Evolutionary conservation across 2,797 vertebrate genomes (phyloP).

Genomic region (Thalassophryne amazonica): DNA sequence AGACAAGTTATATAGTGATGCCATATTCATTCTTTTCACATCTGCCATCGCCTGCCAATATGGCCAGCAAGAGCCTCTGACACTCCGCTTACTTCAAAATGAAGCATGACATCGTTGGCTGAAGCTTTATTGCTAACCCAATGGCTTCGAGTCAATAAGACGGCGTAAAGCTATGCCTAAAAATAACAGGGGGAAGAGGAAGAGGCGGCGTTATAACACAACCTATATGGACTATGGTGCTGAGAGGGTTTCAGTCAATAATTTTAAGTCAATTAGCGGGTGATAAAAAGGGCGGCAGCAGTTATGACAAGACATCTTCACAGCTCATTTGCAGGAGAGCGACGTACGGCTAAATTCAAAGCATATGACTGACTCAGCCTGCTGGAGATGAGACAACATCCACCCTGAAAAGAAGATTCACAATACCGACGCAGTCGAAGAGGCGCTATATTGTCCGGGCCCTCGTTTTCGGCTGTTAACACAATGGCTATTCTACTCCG

Average conservation of each 20-base stretch:
- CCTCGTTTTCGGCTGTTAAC: slow-evolving; percentile 34
- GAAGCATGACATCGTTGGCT: slow-evolving; percentile 33
- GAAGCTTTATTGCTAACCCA: slow-evolving; percentile 26
- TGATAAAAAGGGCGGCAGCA: slow-evolving; percentile 43
- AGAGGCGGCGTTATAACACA: neutral
- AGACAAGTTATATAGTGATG: slow-evolving; percentile 23
- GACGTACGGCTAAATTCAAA: slow-evolving; percentile 37
- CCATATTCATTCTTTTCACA: slow-evolving; percentile 40
- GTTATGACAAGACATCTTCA: slow-evolving; percentile 52
- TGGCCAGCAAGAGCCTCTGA: slow-evolving; percentile 29
- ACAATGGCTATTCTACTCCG: slow-evolving; percentile 19
- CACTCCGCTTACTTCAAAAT: slow-evolving; percentile 33
- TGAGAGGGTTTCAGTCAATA: slow-evolving; percentile 39
- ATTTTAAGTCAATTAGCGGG: slow-evolving; percentile 62
- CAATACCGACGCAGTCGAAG: slow-evolving; percentile 40
- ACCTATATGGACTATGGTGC: slow-evolving; percentile 8
- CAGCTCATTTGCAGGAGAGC: slow-evolving; percentile 51
- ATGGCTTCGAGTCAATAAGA: slow-evolving; percentile 39
- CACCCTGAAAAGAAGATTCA: slow-evolving; percentile 27
- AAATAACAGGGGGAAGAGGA: slow-evolving; percentile 16
- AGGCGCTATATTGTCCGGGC: slow-evolving; percentile 31
- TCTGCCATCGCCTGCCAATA: slow-evolving; percentile 34
- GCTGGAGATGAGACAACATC: slow-evolving; percentile 31
- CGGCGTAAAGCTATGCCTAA: slow-evolving; percentile 21
- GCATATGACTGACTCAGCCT: slow-evolving; percentile 42